Evolutionary conservation across 2,888 invertebrate species (phyloP).

Genomic region (Orthonevra nobilis): DNA sequence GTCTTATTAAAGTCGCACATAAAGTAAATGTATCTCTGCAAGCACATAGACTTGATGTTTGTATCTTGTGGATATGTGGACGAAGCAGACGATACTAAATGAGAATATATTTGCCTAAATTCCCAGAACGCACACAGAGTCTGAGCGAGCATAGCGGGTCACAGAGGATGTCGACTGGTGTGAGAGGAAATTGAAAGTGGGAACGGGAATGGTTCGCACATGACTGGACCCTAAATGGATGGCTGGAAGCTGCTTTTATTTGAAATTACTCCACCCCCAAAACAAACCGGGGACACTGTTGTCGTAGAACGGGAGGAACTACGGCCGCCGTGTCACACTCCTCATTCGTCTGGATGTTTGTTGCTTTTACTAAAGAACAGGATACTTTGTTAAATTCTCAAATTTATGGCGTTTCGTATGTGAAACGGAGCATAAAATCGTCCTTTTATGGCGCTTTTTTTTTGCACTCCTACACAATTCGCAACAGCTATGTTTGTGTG

Average conservation of each 20-base stretch:
- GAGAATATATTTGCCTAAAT: conserved; percentile 64
- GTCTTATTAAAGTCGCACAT: conserved; percentile 12
- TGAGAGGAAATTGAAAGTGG: conserved; percentile 39
- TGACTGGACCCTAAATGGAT: conserved; percentile 40
- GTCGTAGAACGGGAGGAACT: no score
- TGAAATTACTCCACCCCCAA: conserved; percentile 39
- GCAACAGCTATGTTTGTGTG: no score
- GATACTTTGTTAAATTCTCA: conserved; percentile 64
- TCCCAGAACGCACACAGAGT: conserved; percentile 49
- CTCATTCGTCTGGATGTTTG: not conserved
- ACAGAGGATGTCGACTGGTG: conserved; percentile 15
- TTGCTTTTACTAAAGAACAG: conserved; percentile 14
- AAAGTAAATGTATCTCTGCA: conserved; percentile 28
- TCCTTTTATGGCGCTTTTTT: conserved; percentile 40
- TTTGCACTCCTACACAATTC: not conserved
- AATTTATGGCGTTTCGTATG: conserved; percentile 67
- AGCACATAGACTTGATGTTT: no score
- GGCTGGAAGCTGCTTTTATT: conserved; percentile 44
- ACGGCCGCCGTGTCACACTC: no score
- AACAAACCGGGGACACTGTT: no score
- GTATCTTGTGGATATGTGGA: no score
- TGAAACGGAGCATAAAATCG: conserved; percentile 66
- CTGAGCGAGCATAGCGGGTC: conserved; percentile 19
- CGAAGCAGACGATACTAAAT: conserved; percentile 47
- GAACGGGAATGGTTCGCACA: conserved; percentile 38